Evolutionary conservation across 2,888 invertebrate genomes (phyloP).

Genomic region (Aspidiotus destructor): DNA sequence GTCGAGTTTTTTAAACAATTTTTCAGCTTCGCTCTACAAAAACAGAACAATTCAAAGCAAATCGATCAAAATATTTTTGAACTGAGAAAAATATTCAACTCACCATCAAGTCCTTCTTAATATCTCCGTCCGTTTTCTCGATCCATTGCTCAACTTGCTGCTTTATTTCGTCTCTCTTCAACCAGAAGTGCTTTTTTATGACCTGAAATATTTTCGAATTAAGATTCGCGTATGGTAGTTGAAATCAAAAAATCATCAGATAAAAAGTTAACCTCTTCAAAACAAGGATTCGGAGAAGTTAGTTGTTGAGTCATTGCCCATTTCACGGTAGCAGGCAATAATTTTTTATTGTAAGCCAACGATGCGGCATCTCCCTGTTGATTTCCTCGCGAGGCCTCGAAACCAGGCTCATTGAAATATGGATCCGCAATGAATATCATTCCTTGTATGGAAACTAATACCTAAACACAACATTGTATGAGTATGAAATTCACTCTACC

Average conservation of each 20-base stretch:
- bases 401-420: constrained; percentile 91
- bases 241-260: not conserved
- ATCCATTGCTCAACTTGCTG: constrained; percentile 85
- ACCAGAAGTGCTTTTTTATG: constrained; percentile 86
- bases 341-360: constrained; percentile 89
- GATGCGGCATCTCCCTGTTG: constrained; percentile 80
- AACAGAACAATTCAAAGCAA: too few relatives aligned
- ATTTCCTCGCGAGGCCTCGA: constrained; percentile 79
- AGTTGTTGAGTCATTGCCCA: constrained; percentile 96
- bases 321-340: constrained; percentile 84
- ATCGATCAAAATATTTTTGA: too few relatives aligned
- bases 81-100: too few relatives aligned
- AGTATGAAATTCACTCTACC: not conserved
- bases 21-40: too few relatives aligned
- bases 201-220: constrained; percentile 48
- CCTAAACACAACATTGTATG: constrained; percentile 45
- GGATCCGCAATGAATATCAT: constrained; percentile 85
- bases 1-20: too few relatives aligned
- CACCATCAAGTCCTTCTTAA: too few relatives aligned
- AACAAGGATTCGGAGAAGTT: constrained; percentile 78
- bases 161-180: constrained; percentile 82
- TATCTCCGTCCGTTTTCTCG: constrained; percentile 40
- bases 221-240: not conserved
- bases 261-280: constrained; percentile 60
- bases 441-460: constrained; percentile 85